Evolutionary conservation across 1,140 invertebrate genomes (phyloP), one percentile per base, ranked within the genome.

Genomic region (Planococcus citri): DNA sequence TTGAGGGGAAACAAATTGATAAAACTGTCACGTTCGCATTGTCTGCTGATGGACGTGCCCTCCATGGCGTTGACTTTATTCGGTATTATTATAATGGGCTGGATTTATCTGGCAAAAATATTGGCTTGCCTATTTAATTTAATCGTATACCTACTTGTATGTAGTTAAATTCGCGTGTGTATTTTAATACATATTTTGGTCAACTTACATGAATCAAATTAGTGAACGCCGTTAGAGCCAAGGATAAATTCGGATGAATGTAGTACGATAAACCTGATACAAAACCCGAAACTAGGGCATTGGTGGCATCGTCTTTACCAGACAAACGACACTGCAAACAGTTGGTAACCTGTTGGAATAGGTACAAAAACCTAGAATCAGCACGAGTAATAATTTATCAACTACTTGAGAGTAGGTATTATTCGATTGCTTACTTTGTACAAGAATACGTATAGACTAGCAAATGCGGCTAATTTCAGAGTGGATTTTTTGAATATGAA

Each of bases 171-270:
- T 6, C 29, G 29, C 29, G 29, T 33, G 29, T 33, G 12, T 12
- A 33, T n/a, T n/a, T 12, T 3, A 33, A 12, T 33, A 33, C 12
- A 51, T 51, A 33, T n/a, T n/a, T n/a, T n/a, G n/a, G n/a, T n/a
- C n/a, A n/a, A 60, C 60, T 64, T 27, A 64, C 60, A 27, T 64
- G 60, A 24, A 64, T 27, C 22, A 64, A 27, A 27, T 64, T 64
- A 10, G 25, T 27, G 17, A 64, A 64, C 3, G 25, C 60, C 10
- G 60, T 64, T 12, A 64, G 10, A 64, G 10, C 25, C 25, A 64
- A 64, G 21, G 60, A 25, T 9, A 25, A 9, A 25, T 25, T 64
- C 10, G 60, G 60, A 27, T 64, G 25, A 24, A 64, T 4, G 22
- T 25, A 64, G 25, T 25, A 24, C 10, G 60, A 24, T 17, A 64